These are phyloP conservation scores for Zonitis immaculata DNA, from an alignment of 2,888 invertebrate genomes.

Conservation along the genomic window DNA sequence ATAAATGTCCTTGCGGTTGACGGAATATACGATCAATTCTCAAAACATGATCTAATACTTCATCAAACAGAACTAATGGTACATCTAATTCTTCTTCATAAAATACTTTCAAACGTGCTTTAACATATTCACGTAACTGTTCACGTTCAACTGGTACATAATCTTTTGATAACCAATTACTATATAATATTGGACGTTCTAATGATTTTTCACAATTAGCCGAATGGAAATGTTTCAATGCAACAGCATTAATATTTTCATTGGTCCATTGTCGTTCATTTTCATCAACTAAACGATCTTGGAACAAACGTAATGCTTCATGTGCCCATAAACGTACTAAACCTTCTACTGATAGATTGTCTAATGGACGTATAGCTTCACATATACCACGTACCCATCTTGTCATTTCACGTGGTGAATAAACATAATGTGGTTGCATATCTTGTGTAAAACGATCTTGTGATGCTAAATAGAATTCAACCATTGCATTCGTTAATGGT, in stretches of 20 bases:
- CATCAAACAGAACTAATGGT: conserved; percentile 95
- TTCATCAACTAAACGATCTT: conserved; percentile 91
- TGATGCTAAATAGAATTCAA: conserved; percentile 93
- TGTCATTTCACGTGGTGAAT: conserved; percentile 98
- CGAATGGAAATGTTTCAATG: conserved; percentile 87
- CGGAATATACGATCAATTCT: conserved; percentile 99
- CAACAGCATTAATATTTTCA: conserved; percentile 91
- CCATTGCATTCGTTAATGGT: conserved; percentile 98
- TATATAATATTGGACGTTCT: conserved; percentile 93
- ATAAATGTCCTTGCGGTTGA: conserved; percentile 96
- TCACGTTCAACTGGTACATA: conserved; percentile 95
- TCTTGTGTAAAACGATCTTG: conserved; percentile 99
- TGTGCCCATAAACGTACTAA: conserved; percentile 99
- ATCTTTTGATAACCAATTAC: conserved; percentile 98
- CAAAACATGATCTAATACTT: conserved; percentile 98
- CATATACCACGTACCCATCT: conserved; percentile 99
- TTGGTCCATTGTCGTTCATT: conserved; percentile 96
- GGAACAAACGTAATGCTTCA: conserved; percentile 96
- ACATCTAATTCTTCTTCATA: conserved; percentile 99
- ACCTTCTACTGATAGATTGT: conserved; percentile 87
- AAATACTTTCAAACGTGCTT: conserved; percentile 94
- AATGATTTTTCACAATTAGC: conserved; percentile 69
- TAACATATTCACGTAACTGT: conserved; percentile 92
- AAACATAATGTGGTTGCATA: conserved; percentile 99
- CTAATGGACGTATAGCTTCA: conserved; percentile 94